Base-by-base conservation (phyloP, 2,113 vertebrate species). In the Eupsittula cactorum region DNA sequence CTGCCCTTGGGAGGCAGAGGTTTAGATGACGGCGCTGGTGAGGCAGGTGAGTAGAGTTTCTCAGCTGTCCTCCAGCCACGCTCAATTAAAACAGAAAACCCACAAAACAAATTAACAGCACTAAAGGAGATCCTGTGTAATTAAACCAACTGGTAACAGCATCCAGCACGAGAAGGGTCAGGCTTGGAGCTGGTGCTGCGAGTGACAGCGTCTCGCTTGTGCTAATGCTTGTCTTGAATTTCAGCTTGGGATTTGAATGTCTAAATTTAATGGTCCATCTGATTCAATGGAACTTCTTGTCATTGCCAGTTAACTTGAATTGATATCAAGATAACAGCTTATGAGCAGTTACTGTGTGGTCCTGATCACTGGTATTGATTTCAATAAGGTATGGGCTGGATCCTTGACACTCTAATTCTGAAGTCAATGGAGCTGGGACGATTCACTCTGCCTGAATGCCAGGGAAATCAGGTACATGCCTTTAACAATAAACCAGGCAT, bases 281-380 rank as follows among this genome's bases (percentile, higher is more conserved):
- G 88, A 96, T 96, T 93, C 91, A 50, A 62, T 93, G 95, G 74
- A 96, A 94, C 86, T 94, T 94, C 57, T 89, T 87, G 93, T 94
- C 95, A 82, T 17, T 86, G 86, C 73, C 60, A n/a, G 69, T 97
- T 96, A 96, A 94, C 81, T 77, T 50, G 83, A 91, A 83, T 9
- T 96, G 80, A 88, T 94, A 93, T 86, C 92, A 84, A 87, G 96
- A 33, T 94, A 96, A 95, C 81, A 87, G 86, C 91, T 88, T 94
- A 86, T 94, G 94, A 96, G 89, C 67, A 57, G 90, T 65, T 79
- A 76, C 88, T 55, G 74, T 85, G 96, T 69, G 93, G 88, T 95
- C 62, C 78, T 95, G 93, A 96, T 97, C 96, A 95, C 81, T 16
- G 62, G 28, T 95, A 96, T 96, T 95, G 96, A 96, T 96, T 95